Evolutionary conservation across 2,888 invertebrate genomes (phyloP).

Genomic region (Pollenia angustigena): DNA sequence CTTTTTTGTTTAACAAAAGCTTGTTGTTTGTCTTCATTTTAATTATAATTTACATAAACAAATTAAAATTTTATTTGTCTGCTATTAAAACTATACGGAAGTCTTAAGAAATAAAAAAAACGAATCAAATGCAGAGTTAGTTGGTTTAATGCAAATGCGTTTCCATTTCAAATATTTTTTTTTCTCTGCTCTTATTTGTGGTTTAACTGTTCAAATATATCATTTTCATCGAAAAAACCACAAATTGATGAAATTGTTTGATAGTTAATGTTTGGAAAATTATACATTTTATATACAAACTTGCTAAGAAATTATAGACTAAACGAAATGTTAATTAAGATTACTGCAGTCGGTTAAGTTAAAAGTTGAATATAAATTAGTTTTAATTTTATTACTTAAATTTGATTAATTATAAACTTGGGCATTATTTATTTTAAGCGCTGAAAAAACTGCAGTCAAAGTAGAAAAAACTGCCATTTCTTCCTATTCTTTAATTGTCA

Average conservation of each 20-base stretch:
- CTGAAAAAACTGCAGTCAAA: too few species aligned
- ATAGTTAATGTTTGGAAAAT: slow-evolving; percentile 12
- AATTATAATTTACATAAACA: slow-evolving; percentile 34
- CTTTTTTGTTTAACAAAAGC: not conserved
- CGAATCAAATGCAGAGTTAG: slow-evolving; percentile 18
- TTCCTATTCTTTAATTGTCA: too few species aligned
- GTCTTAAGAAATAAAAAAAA: slow-evolving; percentile 41
- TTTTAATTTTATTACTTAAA: not conserved
- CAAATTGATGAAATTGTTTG: slow-evolving; percentile 62
- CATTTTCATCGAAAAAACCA: slow-evolving; percentile 52
- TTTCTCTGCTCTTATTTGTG: slow-evolving; percentile 14
- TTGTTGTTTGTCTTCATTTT: slow-evolving; percentile 13
- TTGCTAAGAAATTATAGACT: slow-evolving; percentile 10
- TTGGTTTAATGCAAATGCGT: slow-evolving; percentile 33
- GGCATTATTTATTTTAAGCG: too few species aligned
- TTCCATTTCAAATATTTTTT: not conserved
- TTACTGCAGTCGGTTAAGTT: not conserved
- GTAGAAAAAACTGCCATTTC: too few species aligned
- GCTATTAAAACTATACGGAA: slow-evolving; percentile 42
- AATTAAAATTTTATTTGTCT: slow-evolving; percentile 33
- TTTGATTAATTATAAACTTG: too few species aligned
- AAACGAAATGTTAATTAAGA: slow-evolving; percentile 30
- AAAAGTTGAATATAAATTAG: not conserved
- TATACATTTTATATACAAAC: slow-evolving; percentile 38
- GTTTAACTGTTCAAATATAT: slow-evolving; percentile 31